Conservation (phyloP, 2,113 vertebrate genomes). For the Geococcyx californianus region DNA sequence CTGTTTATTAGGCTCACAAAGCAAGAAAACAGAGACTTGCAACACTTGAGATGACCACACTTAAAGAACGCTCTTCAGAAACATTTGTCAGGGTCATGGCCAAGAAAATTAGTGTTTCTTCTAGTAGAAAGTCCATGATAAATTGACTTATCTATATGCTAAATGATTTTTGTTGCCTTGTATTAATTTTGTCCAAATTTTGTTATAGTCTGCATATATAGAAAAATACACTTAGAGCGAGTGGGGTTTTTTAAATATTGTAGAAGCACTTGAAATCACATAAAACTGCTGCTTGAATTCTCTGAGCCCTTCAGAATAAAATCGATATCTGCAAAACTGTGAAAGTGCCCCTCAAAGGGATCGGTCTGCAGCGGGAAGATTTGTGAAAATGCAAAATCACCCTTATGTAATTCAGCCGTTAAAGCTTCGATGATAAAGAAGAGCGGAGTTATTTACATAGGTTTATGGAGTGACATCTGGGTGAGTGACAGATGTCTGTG, state of each 20-base stretch:
- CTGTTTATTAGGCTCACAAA: conserved; percentile 91
- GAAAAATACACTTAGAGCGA: conserved; percentile 4
- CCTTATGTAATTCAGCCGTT: conserved; percentile 26
- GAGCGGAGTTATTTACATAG: conserved; percentile 25
- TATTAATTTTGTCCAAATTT: conserved; percentile 82
- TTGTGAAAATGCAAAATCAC: conserved; percentile 44
- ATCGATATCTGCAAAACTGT: background rate
- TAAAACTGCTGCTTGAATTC: conserved; percentile 9
- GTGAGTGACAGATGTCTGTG: conserved; percentile 75
- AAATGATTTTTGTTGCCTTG: conserved; percentile 83
- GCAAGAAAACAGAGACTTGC: conserved; percentile 72
- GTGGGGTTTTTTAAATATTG: background rate
- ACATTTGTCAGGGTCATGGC: conserved; percentile 94
- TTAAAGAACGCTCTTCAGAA: conserved; percentile 76
- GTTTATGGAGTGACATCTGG: conserved; percentile 58
- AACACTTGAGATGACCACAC: conserved; percentile 83
- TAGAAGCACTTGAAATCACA: background rate
- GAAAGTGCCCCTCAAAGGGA: background rate
- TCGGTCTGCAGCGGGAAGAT: background rate
- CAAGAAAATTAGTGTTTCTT: conserved; percentile 93
- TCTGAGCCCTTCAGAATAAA: conserved; percentile 11
- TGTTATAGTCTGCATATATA: conserved; percentile 71
- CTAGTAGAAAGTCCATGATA: conserved; percentile 93
- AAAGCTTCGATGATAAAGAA: conserved; percentile 9
- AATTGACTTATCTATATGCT: conserved; percentile 99